Conservation (phyloP, 2,797 vertebrate genomes). For the Sebastiscus albofasciatus region DNA sequence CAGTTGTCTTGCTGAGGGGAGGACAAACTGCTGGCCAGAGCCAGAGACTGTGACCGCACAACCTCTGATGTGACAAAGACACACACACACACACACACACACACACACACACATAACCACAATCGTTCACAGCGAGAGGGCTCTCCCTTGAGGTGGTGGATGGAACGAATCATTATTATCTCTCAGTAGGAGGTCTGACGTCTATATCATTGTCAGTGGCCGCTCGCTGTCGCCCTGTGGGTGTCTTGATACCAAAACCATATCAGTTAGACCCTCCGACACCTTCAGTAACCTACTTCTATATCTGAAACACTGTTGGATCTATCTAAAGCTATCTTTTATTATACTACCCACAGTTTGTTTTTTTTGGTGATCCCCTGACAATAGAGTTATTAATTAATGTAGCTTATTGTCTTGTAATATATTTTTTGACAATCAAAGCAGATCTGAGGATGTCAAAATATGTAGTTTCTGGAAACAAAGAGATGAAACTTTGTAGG, state of each 20-base stretch:
- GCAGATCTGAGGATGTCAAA: background rate
- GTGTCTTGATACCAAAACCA: constrained; percentile 1
- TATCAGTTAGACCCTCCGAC: constrained; percentile 1
- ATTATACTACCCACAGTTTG: background rate
- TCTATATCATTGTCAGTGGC: background rate
- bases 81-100: constrained; percentile 5
- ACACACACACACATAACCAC: background rate
- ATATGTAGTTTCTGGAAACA: background rate
- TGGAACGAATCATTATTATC: constrained; percentile 29
- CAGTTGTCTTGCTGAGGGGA: constrained; percentile 76
- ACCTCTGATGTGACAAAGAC: constrained; percentile 5
- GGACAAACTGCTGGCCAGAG: constrained; percentile 38
- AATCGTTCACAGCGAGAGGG: background rate
- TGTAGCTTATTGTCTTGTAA: background rate
- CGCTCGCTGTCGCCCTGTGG: background rate
- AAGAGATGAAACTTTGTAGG: background rate
- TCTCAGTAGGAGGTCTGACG: constrained; percentile 19
- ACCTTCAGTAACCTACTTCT: background rate
- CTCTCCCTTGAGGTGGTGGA: constrained; percentile 10
- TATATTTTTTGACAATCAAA: background rate
- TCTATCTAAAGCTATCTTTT: background rate
- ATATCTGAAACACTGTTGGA: background rate
- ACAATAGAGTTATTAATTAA: background rate
- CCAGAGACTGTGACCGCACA: constrained; percentile 18
- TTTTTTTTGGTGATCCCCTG: background rate